Evolutionary conservation across 2,113 vertebrate species (phyloP).

Genomic region (Micronycteris hirsuta): DNA sequence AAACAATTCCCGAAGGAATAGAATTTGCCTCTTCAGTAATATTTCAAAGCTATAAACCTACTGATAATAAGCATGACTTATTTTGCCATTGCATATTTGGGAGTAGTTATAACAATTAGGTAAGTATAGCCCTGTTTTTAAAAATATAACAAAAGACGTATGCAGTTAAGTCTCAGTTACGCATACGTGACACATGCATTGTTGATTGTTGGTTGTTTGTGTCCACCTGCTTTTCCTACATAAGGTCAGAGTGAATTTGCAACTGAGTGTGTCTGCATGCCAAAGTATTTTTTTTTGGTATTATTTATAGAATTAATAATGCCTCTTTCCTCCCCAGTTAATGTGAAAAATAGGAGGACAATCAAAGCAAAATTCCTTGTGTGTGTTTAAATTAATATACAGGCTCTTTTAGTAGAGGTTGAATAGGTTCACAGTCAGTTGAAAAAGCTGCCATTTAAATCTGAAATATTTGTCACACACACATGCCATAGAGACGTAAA

Average conservation of each 20-base stretch:
- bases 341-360: not conserved
- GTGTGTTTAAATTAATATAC: not conserved
- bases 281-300: not conserved
- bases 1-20: conserved; percentile 1
- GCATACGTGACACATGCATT: not conserved
- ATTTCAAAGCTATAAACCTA: not conserved
- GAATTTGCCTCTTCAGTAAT: not conserved
- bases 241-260: not conserved
- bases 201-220: not conserved
- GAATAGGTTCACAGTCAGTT: not conserved
- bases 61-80: not conserved
- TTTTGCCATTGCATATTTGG: conserved; percentile 12
- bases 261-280: not conserved
- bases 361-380: not conserved
- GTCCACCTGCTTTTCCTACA: not conserved
- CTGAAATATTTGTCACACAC: not conserved
- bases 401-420: not conserved
- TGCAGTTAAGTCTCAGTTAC: not conserved
- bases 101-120: not conserved
- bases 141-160: not conserved
- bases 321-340: not conserved
- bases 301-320: not conserved
- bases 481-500: not conserved
- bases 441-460: conserved; percentile 6
- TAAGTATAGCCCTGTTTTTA: not conserved